Base-by-base conservation (phyloP, 2,888 invertebrate species). In the Dasypolia templi region DNA sequence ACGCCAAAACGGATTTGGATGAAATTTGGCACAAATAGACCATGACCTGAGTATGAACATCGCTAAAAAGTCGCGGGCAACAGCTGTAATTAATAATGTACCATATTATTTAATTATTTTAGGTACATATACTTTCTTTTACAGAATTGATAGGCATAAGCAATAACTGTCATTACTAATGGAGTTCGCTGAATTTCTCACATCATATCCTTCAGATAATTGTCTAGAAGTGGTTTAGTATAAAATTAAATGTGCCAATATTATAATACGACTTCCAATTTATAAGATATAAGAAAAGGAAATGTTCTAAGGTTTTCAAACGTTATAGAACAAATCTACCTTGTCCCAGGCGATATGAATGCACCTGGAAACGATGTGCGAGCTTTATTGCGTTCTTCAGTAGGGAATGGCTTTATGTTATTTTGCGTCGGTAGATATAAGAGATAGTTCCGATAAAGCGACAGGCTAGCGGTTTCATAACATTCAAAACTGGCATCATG, bases 341-440 rank as follows among this genome's bases (percentile, higher is more conserved):
- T 35, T 69, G 9, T n/a, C n/a, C n/a, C n/a, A n/a, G n/a, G n/a
- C n/a, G n/a, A n/a, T n/a, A 46, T 39, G 29, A 39, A 56, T 9
- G 7, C 71, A 56, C 35, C 55, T 72, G 56, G 26, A 72, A 35
- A 14, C 19, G 73, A n/a, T 39, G n/a, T 46, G 12, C 12, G 11
- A 39, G n/a, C 19, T 72, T 14, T 39, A 56, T 39, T 29, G 19
- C 39, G 9, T 56, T 46, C 46, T 58, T 49, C 39, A 72, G 55
- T 39, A 72, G n/a, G n/a, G n/a, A n/a, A 72, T 46, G n/a, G 5
- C 9, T 19, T 72, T 56, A n/a, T 72, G 14, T n/a, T 73, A 17
- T 3, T 29, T 39, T 49, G 4, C 39, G 14, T n/a, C 2, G 5
- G 32, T 14, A 22, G 3, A 42, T 51, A 0, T 65, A 51, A 70